Evolutionary conservation across 2,797 vertebrate species (phyloP).

Genomic region (Diceros bicornis): DNA sequence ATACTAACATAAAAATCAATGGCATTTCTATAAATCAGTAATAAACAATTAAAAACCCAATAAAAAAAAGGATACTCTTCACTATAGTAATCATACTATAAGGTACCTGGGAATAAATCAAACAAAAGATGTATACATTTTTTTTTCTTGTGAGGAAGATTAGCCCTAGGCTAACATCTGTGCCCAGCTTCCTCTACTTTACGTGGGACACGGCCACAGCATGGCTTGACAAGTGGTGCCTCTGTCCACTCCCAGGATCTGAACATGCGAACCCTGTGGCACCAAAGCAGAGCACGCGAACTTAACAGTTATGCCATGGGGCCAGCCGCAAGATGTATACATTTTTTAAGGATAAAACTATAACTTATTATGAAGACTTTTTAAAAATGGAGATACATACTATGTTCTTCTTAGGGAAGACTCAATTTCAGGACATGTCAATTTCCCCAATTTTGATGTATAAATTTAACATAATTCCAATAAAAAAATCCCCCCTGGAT

Average conservation of each 20-base stretch:
- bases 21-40: neutral
- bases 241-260: too few species aligned
- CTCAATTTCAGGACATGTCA: neutral
- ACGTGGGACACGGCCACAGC: too few species aligned
- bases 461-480: neutral
- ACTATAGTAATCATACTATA: neutral
- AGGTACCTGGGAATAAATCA: neutral
- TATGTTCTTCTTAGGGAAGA: slow-evolving; percentile 19
- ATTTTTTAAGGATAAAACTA: neutral
- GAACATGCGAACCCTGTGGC: too few species aligned
- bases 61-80: neutral
- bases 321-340: neutral
- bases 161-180: too few species aligned
- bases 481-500: slow-evolving; percentile 36
- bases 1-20: neutral
- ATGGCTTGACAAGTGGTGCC: too few species aligned
- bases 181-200: too few species aligned
- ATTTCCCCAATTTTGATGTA: neutral
- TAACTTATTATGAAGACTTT: neutral
- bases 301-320: too few species aligned
- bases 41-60: neutral
- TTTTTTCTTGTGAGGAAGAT: too few species aligned
- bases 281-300: too few species aligned
- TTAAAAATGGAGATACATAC: neutral
- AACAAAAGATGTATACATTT: neutral